Conservation (phyloP, 2,888 invertebrate species). For the Phengaris alcon region DNA sequence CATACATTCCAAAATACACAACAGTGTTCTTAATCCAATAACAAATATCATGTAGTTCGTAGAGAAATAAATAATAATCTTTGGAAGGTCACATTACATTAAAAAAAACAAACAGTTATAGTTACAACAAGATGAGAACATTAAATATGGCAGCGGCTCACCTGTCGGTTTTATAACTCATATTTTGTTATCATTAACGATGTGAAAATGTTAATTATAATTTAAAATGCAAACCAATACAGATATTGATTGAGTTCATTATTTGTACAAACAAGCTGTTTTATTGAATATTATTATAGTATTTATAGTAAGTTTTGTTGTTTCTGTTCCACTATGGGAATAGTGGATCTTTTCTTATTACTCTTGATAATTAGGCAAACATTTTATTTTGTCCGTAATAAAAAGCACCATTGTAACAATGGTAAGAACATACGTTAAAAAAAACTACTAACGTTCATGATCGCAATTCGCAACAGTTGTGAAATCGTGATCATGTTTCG, state of each 20-base stretch:
- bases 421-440: too few relatives aligned
- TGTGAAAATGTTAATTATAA: constrained; percentile 74
- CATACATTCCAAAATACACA: too few relatives aligned
- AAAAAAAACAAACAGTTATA: not conserved
- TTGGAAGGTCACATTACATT: too few relatives aligned
- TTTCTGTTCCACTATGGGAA: too few relatives aligned
- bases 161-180: constrained; percentile 74
- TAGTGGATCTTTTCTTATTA: not conserved
- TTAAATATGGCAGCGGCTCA: constrained; percentile 51
- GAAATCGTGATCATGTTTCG: too few relatives aligned
- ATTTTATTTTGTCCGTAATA: not conserved
- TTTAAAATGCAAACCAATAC: constrained; percentile 63
- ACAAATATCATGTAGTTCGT: too few relatives aligned
- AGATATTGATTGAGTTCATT: constrained; percentile 13
- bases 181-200: constrained; percentile 55
- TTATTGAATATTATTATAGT: constrained; percentile 56
- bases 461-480: too few relatives aligned
- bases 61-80: too few relatives aligned
- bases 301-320: too few relatives aligned
- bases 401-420: not conserved
- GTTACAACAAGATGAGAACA: not conserved
- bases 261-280: constrained; percentile 12
- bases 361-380: not conserved
- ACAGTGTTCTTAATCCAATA: too few relatives aligned
- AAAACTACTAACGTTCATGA: too few relatives aligned